Conservation (phyloP, 2,888 invertebrate species). For the Brachyptera risi region DNA sequence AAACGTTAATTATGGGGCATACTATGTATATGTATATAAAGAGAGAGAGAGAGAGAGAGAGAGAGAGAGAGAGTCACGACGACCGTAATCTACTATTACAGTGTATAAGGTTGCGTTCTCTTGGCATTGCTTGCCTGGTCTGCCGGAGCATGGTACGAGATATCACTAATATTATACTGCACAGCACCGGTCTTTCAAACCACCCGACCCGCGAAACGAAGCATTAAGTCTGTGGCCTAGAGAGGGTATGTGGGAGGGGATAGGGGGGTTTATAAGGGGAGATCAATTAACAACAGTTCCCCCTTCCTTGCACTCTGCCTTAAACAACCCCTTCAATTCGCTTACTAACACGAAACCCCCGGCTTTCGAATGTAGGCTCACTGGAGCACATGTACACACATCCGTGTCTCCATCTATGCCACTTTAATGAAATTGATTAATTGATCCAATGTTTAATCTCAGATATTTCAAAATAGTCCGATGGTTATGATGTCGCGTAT, state of each 20-base stretch:
- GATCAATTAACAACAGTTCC: constrained; percentile 32
- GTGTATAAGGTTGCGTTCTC: constrained; percentile 20
- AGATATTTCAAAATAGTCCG: too few species aligned
- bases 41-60: too few species aligned
- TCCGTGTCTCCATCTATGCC: neutral
- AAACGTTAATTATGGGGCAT: constrained; percentile 14
- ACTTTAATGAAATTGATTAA: too few species aligned
- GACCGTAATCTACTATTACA: constrained; percentile 22
- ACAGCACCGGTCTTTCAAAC: constrained; percentile 23
- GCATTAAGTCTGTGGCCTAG: constrained; percentile 30
- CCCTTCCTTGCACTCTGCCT: constrained; percentile 24
- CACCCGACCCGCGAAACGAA: constrained; percentile 20
- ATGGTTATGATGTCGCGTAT: too few species aligned
- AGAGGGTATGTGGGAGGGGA: constrained; percentile 10
- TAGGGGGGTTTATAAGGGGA: constrained; percentile 9
- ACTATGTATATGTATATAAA: too few species aligned
- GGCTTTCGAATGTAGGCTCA: constrained; percentile 3
- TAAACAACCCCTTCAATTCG: constrained; percentile 26
- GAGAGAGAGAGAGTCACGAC: too few species aligned
- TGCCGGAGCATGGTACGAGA: constrained; percentile 26
- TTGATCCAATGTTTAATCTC: too few species aligned
- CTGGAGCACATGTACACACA: constrained; percentile 11
- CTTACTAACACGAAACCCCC: constrained; percentile 25
- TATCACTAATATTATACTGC: constrained; percentile 31
- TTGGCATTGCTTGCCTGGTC: too few species aligned